Percentiles rank a stretch among this genome's conserved stretches.
phyloP scores from a whole-genome alignment of 2,797 vertebrate genomes.

The Thalassophryne amazonica region DNA sequence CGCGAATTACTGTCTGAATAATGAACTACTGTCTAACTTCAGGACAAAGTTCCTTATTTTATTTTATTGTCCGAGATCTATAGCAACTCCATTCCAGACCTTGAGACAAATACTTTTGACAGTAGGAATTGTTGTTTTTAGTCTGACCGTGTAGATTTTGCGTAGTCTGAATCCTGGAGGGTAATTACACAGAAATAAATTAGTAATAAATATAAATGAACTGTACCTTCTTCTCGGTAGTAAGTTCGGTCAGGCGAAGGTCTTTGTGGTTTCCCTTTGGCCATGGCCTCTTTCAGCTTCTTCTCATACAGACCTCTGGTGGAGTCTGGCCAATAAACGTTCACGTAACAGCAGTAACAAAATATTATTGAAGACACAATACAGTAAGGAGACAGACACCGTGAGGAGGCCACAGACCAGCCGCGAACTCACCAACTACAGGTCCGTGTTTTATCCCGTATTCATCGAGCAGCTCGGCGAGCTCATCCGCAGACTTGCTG shows the following conservation, averaged over 20 bases:
- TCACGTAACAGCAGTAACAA: neutral
- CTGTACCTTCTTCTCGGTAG: conserved; percentile 74
- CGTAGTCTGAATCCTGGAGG: too few species aligned
- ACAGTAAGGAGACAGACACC: too few species aligned
- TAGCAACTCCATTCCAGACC: too few species aligned
- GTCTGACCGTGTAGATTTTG: too few species aligned
- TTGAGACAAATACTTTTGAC: too few species aligned
- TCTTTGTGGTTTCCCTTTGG: conserved; percentile 40
- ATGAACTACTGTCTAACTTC: too few species aligned
- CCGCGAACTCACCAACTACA: conserved; percentile 71
- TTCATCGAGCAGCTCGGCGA: conserved; percentile 67
- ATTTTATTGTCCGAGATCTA: too few species aligned
- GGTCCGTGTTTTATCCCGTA: conserved; percentile 81
- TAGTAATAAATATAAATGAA: too few species aligned
- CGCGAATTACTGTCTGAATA: too few species aligned
- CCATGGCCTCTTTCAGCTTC: conserved; percentile 76
- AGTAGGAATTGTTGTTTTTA: too few species aligned
- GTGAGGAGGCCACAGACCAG: neutral
- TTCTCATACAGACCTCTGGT: conserved; percentile 78
- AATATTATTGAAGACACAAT: neutral
- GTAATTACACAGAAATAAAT: too few species aligned
- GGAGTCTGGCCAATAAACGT: conserved; percentile 36
- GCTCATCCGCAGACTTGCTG: conserved; percentile 56
- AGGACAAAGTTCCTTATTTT: too few species aligned
- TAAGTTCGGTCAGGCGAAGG: conserved; percentile 60